phyloP scores from a whole-genome alignment of 2,113 vertebrate genomes.

The Todiramphus chloris region DNA sequence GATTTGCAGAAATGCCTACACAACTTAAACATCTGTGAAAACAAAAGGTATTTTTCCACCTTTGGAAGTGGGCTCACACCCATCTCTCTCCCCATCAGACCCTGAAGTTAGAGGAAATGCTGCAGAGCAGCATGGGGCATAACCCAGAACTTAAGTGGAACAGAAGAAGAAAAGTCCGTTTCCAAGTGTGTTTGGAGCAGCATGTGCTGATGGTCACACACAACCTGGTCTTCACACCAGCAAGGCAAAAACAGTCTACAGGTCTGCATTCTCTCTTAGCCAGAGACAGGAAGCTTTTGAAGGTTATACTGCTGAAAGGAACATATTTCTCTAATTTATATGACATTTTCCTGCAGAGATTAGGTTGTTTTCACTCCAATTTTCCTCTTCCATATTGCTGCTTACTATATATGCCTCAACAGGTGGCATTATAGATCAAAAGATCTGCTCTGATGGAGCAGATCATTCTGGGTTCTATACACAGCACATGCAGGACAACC shows the following conservation, averaged over 20 bases:
- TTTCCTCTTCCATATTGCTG: background rate
- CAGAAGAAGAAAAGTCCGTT: background rate
- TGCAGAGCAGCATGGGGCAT: background rate
- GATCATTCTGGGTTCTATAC: too few species aligned
- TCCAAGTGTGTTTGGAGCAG: background rate
- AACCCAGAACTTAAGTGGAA: background rate
- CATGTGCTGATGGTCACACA: background rate
- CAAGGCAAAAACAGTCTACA: background rate
- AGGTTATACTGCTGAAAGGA: background rate
- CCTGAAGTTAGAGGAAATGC: background rate
- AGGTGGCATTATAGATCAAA: background rate
- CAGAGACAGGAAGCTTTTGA: background rate
- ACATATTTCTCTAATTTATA: background rate
- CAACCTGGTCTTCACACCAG: background rate
- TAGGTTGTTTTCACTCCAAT: background rate
- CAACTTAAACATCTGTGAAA: background rate
- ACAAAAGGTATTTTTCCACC: background rate
- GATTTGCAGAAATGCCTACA: background rate
- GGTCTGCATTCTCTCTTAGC: background rate
- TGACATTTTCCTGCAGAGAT: background rate
- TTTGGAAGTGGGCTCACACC: background rate
- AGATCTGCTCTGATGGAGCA: too few species aligned
- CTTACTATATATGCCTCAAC: background rate
- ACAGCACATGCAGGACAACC: too few species aligned
- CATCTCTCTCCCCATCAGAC: background rate